These are phyloP conservation scores for Buathra laborator DNA, from an alignment of 2,888 invertebrate species.

Conservation along the genomic window DNA sequence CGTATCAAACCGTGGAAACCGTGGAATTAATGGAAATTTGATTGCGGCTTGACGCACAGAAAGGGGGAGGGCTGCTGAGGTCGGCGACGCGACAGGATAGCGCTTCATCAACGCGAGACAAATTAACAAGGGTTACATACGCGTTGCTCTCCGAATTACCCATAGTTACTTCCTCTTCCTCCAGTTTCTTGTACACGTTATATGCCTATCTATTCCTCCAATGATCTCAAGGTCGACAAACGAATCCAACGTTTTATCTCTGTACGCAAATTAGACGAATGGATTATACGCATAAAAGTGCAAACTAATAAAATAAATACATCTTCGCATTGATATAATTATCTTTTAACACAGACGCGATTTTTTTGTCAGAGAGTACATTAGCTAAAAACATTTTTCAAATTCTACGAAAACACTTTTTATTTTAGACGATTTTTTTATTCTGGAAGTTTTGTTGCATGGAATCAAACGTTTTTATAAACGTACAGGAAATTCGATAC, in stretches of 20 bases:
- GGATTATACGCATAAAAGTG: background rate
- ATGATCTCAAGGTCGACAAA: slow-evolving; percentile 15
- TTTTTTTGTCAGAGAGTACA: no score
- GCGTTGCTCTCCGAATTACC: background rate
- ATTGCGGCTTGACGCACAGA: slow-evolving; percentile 5
- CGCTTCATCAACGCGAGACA: slow-evolving; percentile 44
- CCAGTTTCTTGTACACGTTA: background rate
- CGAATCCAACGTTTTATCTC: slow-evolving; percentile 3
- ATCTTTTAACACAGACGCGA: no score
- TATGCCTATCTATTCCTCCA: background rate
- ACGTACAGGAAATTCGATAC: no score
- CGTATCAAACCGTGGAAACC: slow-evolving; percentile 46
- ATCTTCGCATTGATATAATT: no score
- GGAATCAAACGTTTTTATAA: no score
- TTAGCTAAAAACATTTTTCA: no score
- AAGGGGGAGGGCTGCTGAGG: background rate
- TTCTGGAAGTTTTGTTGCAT: no score
- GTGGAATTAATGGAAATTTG: slow-evolving; percentile 52
- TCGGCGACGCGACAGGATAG: background rate
- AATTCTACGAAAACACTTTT: no score
- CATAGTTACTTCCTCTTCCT: background rate
- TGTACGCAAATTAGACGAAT: background rate
- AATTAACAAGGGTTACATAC: slow-evolving; percentile 37
- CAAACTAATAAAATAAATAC: background rate
- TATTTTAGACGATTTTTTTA: no score